Conservation (phyloP, 2,797 vertebrate species). For the Acropternis orthonyx region DNA sequence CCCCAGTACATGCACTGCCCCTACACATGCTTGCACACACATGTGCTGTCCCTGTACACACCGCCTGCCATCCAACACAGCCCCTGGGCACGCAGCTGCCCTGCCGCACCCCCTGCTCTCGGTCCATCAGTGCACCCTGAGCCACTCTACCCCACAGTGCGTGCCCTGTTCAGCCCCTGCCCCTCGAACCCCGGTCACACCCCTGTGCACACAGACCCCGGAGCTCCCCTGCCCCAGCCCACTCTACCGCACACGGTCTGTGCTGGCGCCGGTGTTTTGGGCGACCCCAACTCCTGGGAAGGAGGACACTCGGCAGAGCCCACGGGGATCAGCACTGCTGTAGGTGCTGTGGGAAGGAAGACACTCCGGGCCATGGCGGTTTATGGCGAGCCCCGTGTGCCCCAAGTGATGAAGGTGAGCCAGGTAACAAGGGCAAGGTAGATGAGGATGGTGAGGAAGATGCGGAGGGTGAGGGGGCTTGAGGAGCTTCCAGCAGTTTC, state of each 20-base stretch:
- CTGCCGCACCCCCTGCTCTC: not conserved
- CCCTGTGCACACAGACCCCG: accelerated
- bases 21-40: not conserved
- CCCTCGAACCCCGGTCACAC: accelerated
- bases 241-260: accelerated
- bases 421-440: not conserved
- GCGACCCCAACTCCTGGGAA: not conserved
- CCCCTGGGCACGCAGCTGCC: not conserved
- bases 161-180: not conserved
- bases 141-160: accelerated
- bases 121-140: not conserved
- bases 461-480: not conserved
- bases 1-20: accelerated
- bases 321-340: not conserved
- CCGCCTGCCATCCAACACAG: not conserved
- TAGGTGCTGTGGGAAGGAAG: not conserved
- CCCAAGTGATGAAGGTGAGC: not conserved
- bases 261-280: not conserved
- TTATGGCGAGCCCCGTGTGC: accelerated
- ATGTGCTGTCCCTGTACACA: accelerated
- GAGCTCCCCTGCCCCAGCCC: not conserved
- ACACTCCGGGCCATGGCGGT: accelerated
- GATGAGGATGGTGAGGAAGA: not conserved
- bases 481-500: not conserved
- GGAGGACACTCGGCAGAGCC: not conserved